These are phyloP conservation scores for Eucriotettix oculatus DNA, from an alignment of 2,888 invertebrate genomes.

Conservation along the genomic window DNA sequence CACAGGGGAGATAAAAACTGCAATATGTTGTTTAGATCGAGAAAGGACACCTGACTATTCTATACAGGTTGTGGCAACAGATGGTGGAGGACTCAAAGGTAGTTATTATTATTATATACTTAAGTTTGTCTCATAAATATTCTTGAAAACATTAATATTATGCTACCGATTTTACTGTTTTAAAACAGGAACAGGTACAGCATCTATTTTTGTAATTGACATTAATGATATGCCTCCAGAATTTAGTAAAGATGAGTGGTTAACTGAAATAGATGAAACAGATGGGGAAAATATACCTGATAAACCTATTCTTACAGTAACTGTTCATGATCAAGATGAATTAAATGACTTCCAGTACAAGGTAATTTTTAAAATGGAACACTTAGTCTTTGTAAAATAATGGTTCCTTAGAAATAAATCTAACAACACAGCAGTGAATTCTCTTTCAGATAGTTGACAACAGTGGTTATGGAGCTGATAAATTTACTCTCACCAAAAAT, in stretches of 20 bases:
- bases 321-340: constrained; percentile 31
- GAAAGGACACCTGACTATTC: constrained; percentile 33
- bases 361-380: constrained; percentile 17
- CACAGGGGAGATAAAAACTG: constrained; percentile 33
- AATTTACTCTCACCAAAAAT: constrained; percentile 30
- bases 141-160: too few species aligned
- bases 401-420: not conserved
- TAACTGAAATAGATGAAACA: constrained; percentile 31
- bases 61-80: constrained; percentile 32
- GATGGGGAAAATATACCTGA: constrained; percentile 28
- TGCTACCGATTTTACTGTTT: too few species aligned
- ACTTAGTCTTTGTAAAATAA: not conserved
- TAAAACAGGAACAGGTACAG: constrained; percentile 30
- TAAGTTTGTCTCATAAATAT: too few species aligned
- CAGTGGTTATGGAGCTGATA: constrained; percentile 30
- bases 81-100: constrained; percentile 30
- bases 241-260: constrained; percentile 32
- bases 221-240: constrained; percentile 41
- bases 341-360: constrained; percentile 31
- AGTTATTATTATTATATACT: not conserved
- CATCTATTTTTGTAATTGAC: constrained; percentile 34
- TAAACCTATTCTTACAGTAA: constrained; percentile 29
- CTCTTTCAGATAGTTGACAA: constrained; percentile 22
- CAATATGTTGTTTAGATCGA: constrained; percentile 30
- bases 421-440: not conserved